These are phyloP conservation scores for Tragelaphus oryx DNA, from an alignment of 2,797 vertebrate species.

Conservation along the genomic window DNA sequence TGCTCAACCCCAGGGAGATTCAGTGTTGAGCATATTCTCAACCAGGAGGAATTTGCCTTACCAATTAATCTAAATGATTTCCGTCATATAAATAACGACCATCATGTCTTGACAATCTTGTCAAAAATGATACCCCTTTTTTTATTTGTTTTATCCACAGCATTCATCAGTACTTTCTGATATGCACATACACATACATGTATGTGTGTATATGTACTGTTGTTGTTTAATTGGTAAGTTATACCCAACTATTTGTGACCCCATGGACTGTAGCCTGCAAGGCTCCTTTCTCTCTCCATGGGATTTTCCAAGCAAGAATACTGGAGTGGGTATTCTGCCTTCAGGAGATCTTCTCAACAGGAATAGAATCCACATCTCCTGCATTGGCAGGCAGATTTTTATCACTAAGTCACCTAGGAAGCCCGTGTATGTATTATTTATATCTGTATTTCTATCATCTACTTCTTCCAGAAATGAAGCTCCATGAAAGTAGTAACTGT, in stretches of 20 bases:
- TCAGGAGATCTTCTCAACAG: neutral
- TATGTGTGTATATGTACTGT: neutral
- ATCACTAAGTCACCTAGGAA: neutral
- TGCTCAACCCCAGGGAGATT: neutral
- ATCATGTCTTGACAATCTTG: neutral
- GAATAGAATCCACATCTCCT: neutral
- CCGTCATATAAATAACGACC: neutral
- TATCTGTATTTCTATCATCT: neutral
- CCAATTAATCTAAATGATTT: neutral
- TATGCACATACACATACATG: neutral
- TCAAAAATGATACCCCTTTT: neutral
- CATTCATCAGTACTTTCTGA: neutral
- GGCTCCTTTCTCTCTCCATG: neutral
- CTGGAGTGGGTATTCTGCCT: neutral
- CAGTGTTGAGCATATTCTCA: neutral
- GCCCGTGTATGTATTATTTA: neutral
- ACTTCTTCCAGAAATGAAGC: neutral
- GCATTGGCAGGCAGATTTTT: neutral
- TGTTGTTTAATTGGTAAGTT: neutral
- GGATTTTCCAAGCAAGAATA: neutral
- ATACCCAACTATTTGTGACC: neutral
- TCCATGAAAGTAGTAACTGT: neutral
- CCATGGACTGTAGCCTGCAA: neutral
- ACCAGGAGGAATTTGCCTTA: neutral
- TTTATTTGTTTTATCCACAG: neutral